A percentile compares a stretch with the other conserved stretches of the same genome.
These are phyloP conservation scores for Onthophagus taurus DNA, from an alignment of 1,140 invertebrate species.

Conservation along the genomic window DNA sequence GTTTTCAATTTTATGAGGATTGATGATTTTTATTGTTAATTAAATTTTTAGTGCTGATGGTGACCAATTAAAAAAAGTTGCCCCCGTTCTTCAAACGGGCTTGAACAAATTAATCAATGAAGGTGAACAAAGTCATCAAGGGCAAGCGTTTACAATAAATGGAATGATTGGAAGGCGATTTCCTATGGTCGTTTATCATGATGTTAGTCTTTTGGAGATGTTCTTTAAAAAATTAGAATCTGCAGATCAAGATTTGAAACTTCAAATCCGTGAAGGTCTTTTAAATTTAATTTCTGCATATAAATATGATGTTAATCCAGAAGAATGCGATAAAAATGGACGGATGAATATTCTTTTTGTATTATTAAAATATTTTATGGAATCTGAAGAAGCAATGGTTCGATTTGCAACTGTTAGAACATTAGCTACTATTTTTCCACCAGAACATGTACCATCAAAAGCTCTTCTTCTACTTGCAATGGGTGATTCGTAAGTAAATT, in stretches of 20 bases:
- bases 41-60: conserved; percentile 46
- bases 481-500: conserved; percentile 60
- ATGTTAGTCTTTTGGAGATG: conserved; percentile 51
- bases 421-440: conserved; percentile 68
- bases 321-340: conserved; percentile 28
- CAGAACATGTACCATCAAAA: conserved; percentile 69
- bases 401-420: conserved; percentile 76
- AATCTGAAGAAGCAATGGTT: conserved; percentile 58
- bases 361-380: conserved; percentile 50
- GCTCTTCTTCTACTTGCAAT: conserved; percentile 76
- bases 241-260: conserved; percentile 39
- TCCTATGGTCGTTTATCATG: conserved; percentile 58
- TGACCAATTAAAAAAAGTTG: conserved; percentile 49
- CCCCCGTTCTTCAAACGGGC: conserved; percentile 56
- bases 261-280: conserved; percentile 30
- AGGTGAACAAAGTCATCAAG: conserved; percentile 49
- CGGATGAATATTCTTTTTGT: conserved; percentile 32
- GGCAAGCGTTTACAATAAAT: conserved; percentile 66
- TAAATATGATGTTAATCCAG: conserved; percentile 39
- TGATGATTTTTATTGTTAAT: no score
- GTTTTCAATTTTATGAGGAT: not conserved
- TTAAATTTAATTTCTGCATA: conserved; percentile 51
- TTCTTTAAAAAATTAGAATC: conserved; percentile 56
- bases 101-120: conserved; percentile 61
- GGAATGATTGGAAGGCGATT: conserved; percentile 60